Percentiles rank a stretch among this genome's conserved stretches.
Evolutionary conservation across 1,140 invertebrate species (phyloP).

Genomic region (Lordiphosa clarofinis): DNA sequence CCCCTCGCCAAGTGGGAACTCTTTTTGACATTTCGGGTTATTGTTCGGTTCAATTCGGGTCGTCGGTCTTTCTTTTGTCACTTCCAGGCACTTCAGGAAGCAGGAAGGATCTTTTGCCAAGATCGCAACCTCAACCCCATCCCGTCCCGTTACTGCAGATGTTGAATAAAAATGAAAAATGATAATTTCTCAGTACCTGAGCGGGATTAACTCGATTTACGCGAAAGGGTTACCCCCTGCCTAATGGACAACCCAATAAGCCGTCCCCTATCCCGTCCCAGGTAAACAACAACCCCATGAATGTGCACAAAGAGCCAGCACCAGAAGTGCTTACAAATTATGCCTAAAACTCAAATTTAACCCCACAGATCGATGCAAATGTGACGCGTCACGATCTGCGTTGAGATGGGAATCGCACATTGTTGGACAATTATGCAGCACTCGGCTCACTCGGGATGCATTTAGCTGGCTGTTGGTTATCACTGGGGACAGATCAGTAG

Average conservation of each 20-base stretch:
- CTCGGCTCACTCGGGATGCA: too few relatives aligned
- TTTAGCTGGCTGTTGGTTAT: too few relatives aligned
- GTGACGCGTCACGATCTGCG: conserved; percentile 7
- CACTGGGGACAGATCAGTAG: background rate
- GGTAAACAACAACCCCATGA: conserved; percentile 40
- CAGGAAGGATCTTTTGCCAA: conserved; percentile 17
- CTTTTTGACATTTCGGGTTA: conserved; percentile 59
- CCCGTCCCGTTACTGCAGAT: conserved; percentile 29
- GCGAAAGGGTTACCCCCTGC: conserved; percentile 53
- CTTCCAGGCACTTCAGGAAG: conserved; percentile 49
- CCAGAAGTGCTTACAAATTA: conserved; percentile 54
- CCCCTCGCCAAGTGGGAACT: conserved; percentile 1
- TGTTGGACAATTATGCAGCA: background rate
- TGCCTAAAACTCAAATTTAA: conserved; percentile 53
- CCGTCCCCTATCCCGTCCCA: conserved; percentile 30
- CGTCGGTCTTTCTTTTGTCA: conserved; percentile 41
- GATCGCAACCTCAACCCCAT: conserved; percentile 32
- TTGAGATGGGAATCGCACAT: too few relatives aligned
- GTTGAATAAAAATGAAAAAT: conserved; percentile 66
- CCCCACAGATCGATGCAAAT: conserved; percentile 22
- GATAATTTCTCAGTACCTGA: conserved; percentile 58
- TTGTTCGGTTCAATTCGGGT: conserved; percentile 34
- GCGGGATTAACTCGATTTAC: conserved; percentile 67
- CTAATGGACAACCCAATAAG: conserved; percentile 30
- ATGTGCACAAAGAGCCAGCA: conserved; percentile 28